phyloP scores from a whole-genome alignment of 2,113 vertebrate species.

The Sapayoa aenigma region DNA sequence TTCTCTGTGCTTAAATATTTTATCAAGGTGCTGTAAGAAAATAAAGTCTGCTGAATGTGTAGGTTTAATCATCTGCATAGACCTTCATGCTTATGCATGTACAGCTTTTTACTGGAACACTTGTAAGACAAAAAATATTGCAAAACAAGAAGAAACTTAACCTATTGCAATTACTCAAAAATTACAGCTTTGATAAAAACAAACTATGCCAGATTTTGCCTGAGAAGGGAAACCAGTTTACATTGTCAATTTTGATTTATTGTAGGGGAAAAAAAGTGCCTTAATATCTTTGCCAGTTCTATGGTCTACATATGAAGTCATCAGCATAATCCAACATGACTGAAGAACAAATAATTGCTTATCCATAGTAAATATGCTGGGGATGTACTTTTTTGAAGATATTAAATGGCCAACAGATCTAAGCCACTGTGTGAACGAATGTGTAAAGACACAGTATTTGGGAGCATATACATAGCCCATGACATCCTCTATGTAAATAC shows the following conservation, averaged over 20 bases:
- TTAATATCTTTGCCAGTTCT: neutral
- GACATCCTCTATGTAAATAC: neutral
- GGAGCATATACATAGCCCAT: neutral
- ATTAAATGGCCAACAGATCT: neutral
- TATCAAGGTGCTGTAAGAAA: conserved; percentile 87
- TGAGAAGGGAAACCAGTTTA: neutral
- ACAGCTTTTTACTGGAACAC: neutral
- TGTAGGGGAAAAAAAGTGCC: neutral
- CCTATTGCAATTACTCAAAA: neutral
- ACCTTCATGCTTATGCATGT: neutral
- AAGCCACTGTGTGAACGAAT: neutral
- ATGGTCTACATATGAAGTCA: neutral
- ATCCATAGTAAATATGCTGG: neutral
- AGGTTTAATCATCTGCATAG: neutral
- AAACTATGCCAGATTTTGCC: neutral
- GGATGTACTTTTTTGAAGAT: neutral
- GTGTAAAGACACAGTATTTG: neutral
- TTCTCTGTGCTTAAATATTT: conserved; percentile 91
- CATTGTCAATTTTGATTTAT: neutral
- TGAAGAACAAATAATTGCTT: neutral
- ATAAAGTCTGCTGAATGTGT: neutral
- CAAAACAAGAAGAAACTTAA: neutral
- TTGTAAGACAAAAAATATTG: neutral
- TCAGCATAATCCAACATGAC: neutral
- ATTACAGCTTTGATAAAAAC: neutral